phyloP scores from a whole-genome alignment of 2,797 vertebrate genomes.

The Sebastes aleutianus region DNA sequence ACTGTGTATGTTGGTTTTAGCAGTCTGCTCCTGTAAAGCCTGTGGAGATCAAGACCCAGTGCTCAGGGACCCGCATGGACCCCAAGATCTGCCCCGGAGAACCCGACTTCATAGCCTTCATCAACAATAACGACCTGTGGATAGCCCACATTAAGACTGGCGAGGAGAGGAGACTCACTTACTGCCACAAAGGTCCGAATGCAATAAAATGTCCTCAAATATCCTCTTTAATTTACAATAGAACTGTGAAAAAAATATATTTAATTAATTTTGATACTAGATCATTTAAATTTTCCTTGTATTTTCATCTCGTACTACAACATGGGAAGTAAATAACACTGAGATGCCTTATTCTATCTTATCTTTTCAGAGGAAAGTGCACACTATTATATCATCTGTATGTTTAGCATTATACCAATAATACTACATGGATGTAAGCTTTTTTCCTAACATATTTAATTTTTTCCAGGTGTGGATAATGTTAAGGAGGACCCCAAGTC shows the following conservation, averaged over 20 bases:
- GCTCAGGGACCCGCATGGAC: conserved; percentile 96
- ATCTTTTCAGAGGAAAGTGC: not conserved
- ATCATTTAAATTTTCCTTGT: not conserved
- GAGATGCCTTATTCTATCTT: not conserved
- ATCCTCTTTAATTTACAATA: not conserved
- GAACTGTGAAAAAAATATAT: not conserved
- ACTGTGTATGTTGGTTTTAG: conserved; percentile 71
- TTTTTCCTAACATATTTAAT: not conserved
- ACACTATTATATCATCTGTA: not conserved
- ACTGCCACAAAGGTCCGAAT: conserved; percentile 82
- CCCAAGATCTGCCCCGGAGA: conserved; percentile 95
- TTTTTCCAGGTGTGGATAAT: conserved; percentile 86
- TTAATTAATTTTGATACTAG: not conserved
- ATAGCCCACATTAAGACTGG: conserved; percentile 91
- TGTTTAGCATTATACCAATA: not conserved
- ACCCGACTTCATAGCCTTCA: conserved; percentile 93
- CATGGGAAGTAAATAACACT: not conserved
- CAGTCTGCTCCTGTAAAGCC: conserved; percentile 91
- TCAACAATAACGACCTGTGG: conserved; percentile 97
- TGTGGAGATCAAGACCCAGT: conserved; percentile 95
- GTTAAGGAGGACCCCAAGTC: conserved; percentile 95
- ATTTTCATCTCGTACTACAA: not conserved
- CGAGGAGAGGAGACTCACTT: conserved; percentile 81
- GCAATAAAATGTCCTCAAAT: not conserved
- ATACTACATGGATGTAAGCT: not conserved